phyloP scores from a whole-genome alignment of 2,113 vertebrate species.

The Sander vitreus region DNA sequence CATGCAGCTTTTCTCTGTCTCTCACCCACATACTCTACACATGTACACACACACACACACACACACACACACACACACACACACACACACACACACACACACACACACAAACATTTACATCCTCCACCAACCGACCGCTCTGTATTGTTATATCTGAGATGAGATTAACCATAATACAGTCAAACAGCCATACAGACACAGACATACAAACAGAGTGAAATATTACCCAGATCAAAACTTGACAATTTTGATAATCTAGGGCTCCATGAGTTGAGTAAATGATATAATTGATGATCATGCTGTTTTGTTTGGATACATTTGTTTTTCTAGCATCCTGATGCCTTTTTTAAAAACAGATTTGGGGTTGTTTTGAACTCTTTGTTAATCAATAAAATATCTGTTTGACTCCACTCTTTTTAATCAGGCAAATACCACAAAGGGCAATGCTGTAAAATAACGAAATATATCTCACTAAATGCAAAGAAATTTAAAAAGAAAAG shows the following conservation, averaged over 20 bases:
- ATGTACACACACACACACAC: not conserved
- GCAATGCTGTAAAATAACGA: slow-evolving; percentile 1
- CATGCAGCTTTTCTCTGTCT: slow-evolving; percentile 51
- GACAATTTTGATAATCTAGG: not conserved
- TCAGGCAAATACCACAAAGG: not conserved
- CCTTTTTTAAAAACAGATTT: not conserved
- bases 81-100: not conserved
- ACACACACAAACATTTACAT: not conserved
- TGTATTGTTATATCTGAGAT: slow-evolving; percentile 36
- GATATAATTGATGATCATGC: not conserved
- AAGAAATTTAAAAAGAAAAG: slow-evolving; percentile 15
- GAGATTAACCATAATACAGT: slow-evolving; percentile 35
- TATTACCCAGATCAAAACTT: slow-evolving; percentile 20
- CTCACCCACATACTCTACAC: slow-evolving; percentile 41
- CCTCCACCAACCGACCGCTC: not conserved
- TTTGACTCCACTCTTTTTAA: slow-evolving; percentile 6
- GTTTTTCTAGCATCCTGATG: not conserved
- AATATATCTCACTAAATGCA: slow-evolving; percentile 38
- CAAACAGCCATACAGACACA: not conserved
- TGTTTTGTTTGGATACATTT: not conserved
- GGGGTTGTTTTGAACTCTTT: not conserved
- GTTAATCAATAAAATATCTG: slow-evolving; percentile 19
- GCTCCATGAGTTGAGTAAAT: not conserved
- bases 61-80: slow-evolving; percentile 15
- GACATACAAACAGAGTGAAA: slow-evolving; percentile 1